Base-by-base conservation (phyloP, 1,140 invertebrate species). In the Penaeus chinensis region DNA sequence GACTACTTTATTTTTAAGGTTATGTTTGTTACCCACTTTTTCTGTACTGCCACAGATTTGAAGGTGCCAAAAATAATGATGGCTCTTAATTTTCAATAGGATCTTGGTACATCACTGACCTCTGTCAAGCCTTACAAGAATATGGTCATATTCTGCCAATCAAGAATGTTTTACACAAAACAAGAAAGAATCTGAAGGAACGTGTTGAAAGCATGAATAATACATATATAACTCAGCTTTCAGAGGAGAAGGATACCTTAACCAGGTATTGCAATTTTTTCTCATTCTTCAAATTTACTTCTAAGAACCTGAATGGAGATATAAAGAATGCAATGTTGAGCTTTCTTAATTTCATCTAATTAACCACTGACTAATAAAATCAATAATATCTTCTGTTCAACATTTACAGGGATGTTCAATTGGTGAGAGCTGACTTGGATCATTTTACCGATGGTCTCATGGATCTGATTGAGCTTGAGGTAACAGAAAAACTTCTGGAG, bases 41-140 rank as follows among this genome's bases (percentile, higher is more conserved):
- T 32, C 37, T n/a, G 20, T 32, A 78, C 4, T 42, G 5, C 24
- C 20, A 16, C 20, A 16, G 20, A 10, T 47, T 80, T 16, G 42
- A n/a, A 83, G 3, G 13, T 24, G 61, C 4, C 32, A 42, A 22
- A 76, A 69, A 47, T 54, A 3, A n/a, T 60, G 74, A 3, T 84
- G 60, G 54, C 27, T 32, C 61, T 60, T 27, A 65, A 1, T 13
- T 84, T 71, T 61, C 61, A 37, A 32, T 60, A 87, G 85, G 85
- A n/a, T 87, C 85, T 4, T 87, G 85, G 85, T 87, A 87, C 37
- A 82, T 87, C 47, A 87, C 85, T 20, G 85, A 87, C 54, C n/a
- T 87, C 13, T 87, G 85, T 79, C 78, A 82, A 19, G 85, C 85
- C 16, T 63, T 87, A 42, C 85, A 87, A 37, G 85, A 87, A 22